phyloP scores from a whole-genome alignment of 2,113 vertebrate species.

The Condylura cristata region DNA sequence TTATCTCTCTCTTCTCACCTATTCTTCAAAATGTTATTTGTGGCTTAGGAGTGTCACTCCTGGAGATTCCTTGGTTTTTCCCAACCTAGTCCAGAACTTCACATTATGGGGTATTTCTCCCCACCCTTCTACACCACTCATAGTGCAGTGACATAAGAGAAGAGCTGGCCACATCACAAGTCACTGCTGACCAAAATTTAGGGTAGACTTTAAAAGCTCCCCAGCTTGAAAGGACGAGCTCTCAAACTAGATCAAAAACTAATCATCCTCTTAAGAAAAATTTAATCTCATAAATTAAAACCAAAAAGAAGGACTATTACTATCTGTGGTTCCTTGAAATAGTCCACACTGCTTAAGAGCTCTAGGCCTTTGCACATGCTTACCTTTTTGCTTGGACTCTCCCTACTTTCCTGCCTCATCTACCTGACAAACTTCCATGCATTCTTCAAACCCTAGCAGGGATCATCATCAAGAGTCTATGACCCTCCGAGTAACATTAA shows the following conservation, averaged over 20 bases:
- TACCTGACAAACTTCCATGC: neutral
- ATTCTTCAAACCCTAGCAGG: slow-evolving; percentile 29
- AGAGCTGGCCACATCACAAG: neutral
- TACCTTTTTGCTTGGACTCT: neutral
- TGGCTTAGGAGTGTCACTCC: neutral
- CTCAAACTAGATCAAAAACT: slow-evolving; percentile 3
- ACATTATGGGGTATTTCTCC: neutral
- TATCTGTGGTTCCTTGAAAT: neutral
- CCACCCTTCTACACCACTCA: neutral
- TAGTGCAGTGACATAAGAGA: neutral
- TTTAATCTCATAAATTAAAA: slow-evolving; percentile 25
- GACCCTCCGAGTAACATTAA: neutral
- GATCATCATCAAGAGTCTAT: neutral
- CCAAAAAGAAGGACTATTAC: neutral
- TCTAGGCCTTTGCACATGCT: neutral
- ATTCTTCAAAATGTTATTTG: neutral
- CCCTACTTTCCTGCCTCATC: neutral
- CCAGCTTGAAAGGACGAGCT: neutral
- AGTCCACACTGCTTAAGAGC: neutral
- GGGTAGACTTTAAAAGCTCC: neutral
- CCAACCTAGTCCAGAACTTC: slow-evolving; percentile 1
- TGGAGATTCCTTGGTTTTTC: neutral
- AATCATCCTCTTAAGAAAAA: slow-evolving; percentile 51
- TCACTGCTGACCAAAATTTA: neutral
- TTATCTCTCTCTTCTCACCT: neutral